These are phyloP conservation scores for Papilio helenus DNA, from an alignment of 1,140 invertebrate species.

Conservation along the genomic window DNA sequence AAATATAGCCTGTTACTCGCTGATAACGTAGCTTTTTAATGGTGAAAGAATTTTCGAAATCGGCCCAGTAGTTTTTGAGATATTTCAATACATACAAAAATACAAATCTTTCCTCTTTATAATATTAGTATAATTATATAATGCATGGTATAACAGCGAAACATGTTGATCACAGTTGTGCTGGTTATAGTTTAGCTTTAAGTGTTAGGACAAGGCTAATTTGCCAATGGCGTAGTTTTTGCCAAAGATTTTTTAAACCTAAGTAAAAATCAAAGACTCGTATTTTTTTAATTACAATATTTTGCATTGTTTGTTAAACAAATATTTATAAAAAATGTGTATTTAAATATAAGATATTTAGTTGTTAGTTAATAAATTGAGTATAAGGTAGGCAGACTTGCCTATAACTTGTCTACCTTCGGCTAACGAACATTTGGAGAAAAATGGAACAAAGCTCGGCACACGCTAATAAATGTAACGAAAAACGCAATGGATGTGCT, in stretches of 20 bases:
- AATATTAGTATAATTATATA: no score
- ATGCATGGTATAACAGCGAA: not conserved
- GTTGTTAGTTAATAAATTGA: constrained; percentile 11
- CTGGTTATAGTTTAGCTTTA: not conserved
- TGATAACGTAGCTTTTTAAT: no score
- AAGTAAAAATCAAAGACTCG: constrained; percentile 41
- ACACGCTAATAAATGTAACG: no score
- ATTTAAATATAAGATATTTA: constrained; percentile 27
- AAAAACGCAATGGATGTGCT: no score
- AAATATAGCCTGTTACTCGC: no score
- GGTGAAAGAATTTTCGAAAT: no score
- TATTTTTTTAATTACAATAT: constrained; percentile 27
- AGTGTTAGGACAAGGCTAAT: constrained; percentile 15
- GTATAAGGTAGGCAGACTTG: constrained; percentile 1
- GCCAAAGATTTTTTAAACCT: constrained; percentile 39
- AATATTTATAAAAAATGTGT: constrained; percentile 27
- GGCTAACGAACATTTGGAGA: not conserved
- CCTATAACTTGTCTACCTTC: not conserved
- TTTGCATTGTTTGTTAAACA: constrained; percentile 28
- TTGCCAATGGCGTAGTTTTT: constrained; percentile 32
- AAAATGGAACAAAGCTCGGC: no score
- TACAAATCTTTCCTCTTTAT: no score
- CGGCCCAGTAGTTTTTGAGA: no score
- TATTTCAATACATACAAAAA: no score
- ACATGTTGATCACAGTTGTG: not conserved